Conservation (phyloP, 2,888 invertebrate genomes). For the Masnerella sp. region DNA sequence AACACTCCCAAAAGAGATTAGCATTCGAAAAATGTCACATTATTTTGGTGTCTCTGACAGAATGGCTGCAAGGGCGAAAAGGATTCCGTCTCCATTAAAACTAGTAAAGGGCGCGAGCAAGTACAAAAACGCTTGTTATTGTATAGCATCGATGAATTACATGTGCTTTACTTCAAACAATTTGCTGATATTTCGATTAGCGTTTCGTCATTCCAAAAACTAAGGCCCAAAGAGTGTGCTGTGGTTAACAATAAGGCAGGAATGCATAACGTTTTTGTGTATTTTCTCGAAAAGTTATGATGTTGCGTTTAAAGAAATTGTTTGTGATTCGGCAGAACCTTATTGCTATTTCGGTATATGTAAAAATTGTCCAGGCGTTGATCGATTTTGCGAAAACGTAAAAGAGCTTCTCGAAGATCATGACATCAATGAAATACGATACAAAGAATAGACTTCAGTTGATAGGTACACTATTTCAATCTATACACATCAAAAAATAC, state of each 20-base stretch:
- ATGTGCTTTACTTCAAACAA: constrained; percentile 10
- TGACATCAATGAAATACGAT: not conserved
- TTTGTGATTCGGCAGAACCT: not conserved
- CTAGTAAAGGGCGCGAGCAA: constrained; percentile 2
- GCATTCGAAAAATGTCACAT: constrained; percentile 14
- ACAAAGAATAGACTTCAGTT: constrained; percentile 22
- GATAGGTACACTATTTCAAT: constrained; percentile 28
- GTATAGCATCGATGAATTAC: constrained; percentile 18
- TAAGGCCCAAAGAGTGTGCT: constrained; percentile 25
- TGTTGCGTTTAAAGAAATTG: not conserved
- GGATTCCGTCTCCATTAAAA: constrained; percentile 15
- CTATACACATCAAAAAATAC: no score
- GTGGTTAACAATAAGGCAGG: constrained; percentile 4
- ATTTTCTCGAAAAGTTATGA: not conserved
- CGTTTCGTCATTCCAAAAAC: constrained; percentile 4
- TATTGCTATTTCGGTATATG: constrained; percentile 4
- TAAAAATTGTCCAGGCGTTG: constrained; percentile 17
- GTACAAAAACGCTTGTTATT: constrained; percentile 23
- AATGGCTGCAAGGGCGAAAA: constrained; percentile 28
- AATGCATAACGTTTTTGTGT: constrained; percentile 15
- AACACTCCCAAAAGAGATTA: constrained; percentile 15
- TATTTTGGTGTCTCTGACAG: constrained; percentile 11
- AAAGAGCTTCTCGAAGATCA: constrained; percentile 12
- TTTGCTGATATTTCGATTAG: constrained; percentile 18
- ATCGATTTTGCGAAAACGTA: constrained; percentile 7